A percentile compares a stretch with the other conserved stretches of the same genome.
These are phyloP conservation scores for Heteromyza rotundicornis DNA, from an alignment of 2,888 invertebrate species.

Conservation along the genomic window DNA sequence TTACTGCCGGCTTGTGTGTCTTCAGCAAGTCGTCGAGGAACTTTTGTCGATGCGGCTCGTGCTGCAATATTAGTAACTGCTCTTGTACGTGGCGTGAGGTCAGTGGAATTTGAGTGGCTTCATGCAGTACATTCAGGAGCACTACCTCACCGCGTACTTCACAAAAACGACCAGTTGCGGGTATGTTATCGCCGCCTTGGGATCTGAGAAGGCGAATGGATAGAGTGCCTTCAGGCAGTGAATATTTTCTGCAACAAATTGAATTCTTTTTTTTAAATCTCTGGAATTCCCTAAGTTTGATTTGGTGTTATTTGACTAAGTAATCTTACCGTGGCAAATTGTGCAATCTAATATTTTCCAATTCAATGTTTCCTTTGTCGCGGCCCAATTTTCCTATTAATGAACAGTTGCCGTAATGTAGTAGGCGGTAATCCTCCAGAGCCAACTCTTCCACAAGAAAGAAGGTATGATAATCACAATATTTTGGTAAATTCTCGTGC, in stretches of 20 bases:
- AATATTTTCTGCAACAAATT: constrained; percentile 38
- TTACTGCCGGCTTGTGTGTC: constrained; percentile 45
- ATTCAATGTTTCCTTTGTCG: constrained; percentile 27
- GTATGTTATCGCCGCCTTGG: constrained; percentile 28
- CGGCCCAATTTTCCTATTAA: constrained; percentile 49
- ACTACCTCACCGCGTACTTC: constrained; percentile 51
- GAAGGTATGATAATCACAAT: constrained; percentile 46
- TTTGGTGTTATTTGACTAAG: neutral
- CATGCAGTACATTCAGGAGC: constrained; percentile 38
- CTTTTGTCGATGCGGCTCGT: constrained; percentile 15
- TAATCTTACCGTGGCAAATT: constrained; percentile 46
- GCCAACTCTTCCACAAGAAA: constrained; percentile 52
- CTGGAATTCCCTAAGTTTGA: neutral
- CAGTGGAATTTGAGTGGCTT: constrained; percentile 30
- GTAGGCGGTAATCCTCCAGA: constrained; percentile 38
- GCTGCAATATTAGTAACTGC: constrained; percentile 23
- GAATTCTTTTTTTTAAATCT: neutral
- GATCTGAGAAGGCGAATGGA: constrained; percentile 40
- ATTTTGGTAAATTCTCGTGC: constrained; percentile 40
- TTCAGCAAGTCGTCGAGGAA: constrained; percentile 30
- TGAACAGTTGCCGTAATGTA: constrained; percentile 55
- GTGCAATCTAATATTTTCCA: constrained; percentile 51
- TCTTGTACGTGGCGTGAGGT: constrained; percentile 44
- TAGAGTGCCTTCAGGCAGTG: constrained; percentile 46
- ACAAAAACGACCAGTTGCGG: constrained; percentile 37